These are phyloP conservation scores for Oreochromis tanganicae DNA, from an alignment of 2,113 vertebrate genomes.

Conservation along the genomic window DNA sequence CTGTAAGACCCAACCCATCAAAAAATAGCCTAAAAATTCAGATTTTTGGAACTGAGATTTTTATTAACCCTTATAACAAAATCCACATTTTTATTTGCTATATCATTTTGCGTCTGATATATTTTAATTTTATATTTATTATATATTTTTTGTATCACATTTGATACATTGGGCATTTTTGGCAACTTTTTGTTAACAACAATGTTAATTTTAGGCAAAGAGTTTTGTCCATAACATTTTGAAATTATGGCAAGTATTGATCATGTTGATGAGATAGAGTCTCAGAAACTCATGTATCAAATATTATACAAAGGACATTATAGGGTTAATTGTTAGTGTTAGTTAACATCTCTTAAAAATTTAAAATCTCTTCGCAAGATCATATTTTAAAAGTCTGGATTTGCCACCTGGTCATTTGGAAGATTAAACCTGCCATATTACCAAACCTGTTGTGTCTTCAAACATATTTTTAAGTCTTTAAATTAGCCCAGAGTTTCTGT, in stretches of 20 bases:
- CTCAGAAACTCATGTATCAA: background rate
- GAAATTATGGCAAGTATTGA: background rate
- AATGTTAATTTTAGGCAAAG: background rate
- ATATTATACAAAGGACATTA: background rate
- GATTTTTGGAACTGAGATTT: background rate
- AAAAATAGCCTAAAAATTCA: background rate
- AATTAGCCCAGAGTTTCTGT: background rate
- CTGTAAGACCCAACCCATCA: background rate
- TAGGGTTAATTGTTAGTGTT: background rate
- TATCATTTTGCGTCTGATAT: background rate
- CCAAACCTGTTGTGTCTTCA: background rate
- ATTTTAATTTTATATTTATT: background rate
- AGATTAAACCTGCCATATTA: background rate
- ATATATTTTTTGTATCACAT: background rate
- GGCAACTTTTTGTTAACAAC: background rate
- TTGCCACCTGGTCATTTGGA: background rate
- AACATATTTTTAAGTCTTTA: background rate
- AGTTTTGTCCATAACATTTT: background rate
- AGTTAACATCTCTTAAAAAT: background rate
- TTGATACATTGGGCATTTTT: background rate
- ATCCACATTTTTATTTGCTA: rapidly evolving
- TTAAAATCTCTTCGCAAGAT: background rate
- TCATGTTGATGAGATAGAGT: background rate
- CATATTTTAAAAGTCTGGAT: background rate
- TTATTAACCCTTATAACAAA: background rate